Conservation (phyloP, 2,113 vertebrate genomes). For the Tonatia bakeri region DNA sequence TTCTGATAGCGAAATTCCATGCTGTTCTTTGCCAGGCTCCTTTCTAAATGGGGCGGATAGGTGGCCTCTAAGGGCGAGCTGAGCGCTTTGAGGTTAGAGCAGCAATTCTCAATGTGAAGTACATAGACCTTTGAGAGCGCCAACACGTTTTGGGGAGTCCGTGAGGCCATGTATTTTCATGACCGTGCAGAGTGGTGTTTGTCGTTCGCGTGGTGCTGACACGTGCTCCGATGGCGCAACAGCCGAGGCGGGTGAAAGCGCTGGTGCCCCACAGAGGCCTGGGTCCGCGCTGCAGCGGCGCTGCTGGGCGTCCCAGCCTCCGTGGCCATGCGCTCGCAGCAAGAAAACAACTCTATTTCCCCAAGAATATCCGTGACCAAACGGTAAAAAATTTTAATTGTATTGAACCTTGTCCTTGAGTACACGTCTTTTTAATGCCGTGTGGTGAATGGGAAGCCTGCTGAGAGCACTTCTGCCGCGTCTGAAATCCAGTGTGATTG, state of each 20-base stretch:
- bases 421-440: neutral
- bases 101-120: neutral
- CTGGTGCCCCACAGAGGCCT: neutral
- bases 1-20: neutral
- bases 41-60: neutral
- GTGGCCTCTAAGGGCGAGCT: neutral
- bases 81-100: neutral
- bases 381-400: neutral
- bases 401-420: neutral
- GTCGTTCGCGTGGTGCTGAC: neutral
- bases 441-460: neutral
- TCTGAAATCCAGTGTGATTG: neutral
- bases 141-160: neutral
- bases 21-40: neutral
- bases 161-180: neutral
- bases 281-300: neutral
- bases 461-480: neutral
- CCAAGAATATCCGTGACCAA: neutral
- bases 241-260: neutral
- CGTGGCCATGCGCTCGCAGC: neutral
- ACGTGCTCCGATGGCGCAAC: neutral
- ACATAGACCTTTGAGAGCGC: neutral
- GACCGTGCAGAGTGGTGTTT: neutral
- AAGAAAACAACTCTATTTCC: neutral
- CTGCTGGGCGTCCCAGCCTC: neutral